These are phyloP conservation scores for Lordiphosa mommai DNA, from an alignment of 1,140 invertebrate species.

Conservation along the genomic window DNA sequence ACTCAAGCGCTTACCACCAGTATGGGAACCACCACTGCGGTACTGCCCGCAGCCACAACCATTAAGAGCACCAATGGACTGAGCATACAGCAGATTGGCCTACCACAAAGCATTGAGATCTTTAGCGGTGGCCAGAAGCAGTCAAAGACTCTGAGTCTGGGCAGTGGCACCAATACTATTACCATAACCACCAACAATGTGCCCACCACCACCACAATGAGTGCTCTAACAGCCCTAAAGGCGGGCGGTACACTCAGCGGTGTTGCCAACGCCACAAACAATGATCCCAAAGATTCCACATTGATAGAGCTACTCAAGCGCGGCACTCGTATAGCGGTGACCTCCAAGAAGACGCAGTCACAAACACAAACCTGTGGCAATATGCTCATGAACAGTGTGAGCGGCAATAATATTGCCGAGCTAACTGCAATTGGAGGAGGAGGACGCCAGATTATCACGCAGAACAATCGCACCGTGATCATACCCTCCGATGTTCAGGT, in stretches of 20 bases:
- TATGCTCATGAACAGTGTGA: slow-evolving; percentile 31
- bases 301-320: slow-evolving; percentile 84
- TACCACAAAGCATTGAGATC: slow-evolving; percentile 74
- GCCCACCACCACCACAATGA: slow-evolving; percentile 66
- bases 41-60: slow-evolving; percentile 59
- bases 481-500: slow-evolving; percentile 76
- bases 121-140: slow-evolving; percentile 63
- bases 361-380: slow-evolving; percentile 34
- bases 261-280: slow-evolving; percentile 38
- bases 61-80: slow-evolving; percentile 66
- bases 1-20: slow-evolving; percentile 32
- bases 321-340: slow-evolving; percentile 86
- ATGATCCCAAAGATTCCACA: slow-evolving; percentile 81
- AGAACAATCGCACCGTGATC: slow-evolving; percentile 72
- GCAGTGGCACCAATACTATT: slow-evolving; percentile 60
- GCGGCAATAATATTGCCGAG: slow-evolving; percentile 15
- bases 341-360: slow-evolving; percentile 58
- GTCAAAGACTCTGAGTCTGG: slow-evolving; percentile 50
- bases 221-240: slow-evolving; percentile 52
- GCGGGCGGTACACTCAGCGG: slow-evolving; percentile 36
- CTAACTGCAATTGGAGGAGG: slow-evolving; percentile 36
- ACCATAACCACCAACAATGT: slow-evolving; percentile 70
- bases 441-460: slow-evolving; percentile 70
- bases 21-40: slow-evolving; percentile 49
- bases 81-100: slow-evolving; percentile 66